These are phyloP conservation scores for Xenopus petersii DNA, from an alignment of 2,797 vertebrate species.

Conservation along the genomic window DNA sequence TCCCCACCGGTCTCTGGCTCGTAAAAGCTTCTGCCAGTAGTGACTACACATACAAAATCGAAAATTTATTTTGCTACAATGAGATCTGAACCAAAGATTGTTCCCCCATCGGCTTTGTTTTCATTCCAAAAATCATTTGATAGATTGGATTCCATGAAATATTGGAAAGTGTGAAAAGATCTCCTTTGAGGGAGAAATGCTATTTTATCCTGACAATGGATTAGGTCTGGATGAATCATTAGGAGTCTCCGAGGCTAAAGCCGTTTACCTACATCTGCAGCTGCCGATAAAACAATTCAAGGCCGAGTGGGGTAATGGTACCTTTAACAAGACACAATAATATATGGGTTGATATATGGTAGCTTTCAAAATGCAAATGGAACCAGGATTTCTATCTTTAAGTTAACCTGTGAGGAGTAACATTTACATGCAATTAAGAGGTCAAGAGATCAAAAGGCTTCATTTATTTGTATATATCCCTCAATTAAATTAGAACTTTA, in stretches of 20 bases:
- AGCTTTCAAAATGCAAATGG: slow-evolving; percentile 23
- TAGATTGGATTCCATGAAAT: slow-evolving; percentile 26
- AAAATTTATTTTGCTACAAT: not conserved
- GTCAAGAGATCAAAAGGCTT: slow-evolving; percentile 3
- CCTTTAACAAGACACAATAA: slow-evolving; percentile 5
- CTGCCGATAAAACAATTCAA: slow-evolving; percentile 33
- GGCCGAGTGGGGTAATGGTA: not conserved
- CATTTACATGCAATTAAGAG: slow-evolving; percentile 29
- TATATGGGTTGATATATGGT: slow-evolving; percentile 7
- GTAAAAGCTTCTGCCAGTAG: not conserved
- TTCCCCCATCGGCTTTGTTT: not conserved
- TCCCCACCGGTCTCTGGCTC: not conserved
- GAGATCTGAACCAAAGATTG: not conserved
- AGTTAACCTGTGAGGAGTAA: slow-evolving; percentile 2
- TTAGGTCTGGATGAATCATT: slow-evolving; percentile 29
- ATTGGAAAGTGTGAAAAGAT: slow-evolving; percentile 10
- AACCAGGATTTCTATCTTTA: slow-evolving; percentile 18
- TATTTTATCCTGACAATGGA: slow-evolving; percentile 21
- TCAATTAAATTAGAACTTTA: not conserved
- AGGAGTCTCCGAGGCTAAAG: slow-evolving; percentile 12
- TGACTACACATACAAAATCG: not conserved
- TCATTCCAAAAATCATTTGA: slow-evolving; percentile 13
- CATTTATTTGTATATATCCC: slow-evolving; percentile 16
- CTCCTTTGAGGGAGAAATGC: not conserved
- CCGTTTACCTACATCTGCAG: slow-evolving; percentile 28